Evolutionary conservation across 2,888 invertebrate genomes (phyloP).

Genomic region (Polia nebulosa): DNA sequence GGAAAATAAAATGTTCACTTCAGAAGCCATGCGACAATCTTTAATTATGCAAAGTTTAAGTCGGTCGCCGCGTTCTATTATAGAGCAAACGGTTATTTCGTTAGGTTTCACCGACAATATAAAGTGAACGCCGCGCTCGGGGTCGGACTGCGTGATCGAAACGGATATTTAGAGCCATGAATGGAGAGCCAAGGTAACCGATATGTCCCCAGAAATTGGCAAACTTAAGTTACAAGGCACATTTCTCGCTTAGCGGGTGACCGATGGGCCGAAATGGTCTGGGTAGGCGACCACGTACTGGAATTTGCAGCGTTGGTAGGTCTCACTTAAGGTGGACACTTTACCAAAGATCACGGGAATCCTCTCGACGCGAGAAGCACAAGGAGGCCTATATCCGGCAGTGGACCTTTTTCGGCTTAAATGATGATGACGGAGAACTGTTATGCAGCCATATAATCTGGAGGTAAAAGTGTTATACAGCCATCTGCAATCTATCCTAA

Average conservation of each 20-base stretch:
- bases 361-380: no score
- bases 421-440: background rate
- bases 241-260: background rate
- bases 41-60: slow-evolving; percentile 1
- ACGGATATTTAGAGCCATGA: no score
- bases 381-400: background rate
- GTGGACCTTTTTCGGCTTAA: background rate
- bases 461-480: background rate
- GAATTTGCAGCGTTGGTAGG: background rate
- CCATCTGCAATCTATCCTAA: background rate
- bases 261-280: background rate
- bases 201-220: background rate
- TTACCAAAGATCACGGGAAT: no score
- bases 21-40: background rate
- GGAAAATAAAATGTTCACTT: background rate
- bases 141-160: no score
- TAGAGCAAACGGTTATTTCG: background rate
- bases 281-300: no score
- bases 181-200: no score
- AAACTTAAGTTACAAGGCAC: background rate
- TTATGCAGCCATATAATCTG: no score
- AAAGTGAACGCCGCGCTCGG: no score
- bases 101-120: background rate
- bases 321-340: no score
- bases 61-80: background rate